phyloP scores from a whole-genome alignment of 2,888 invertebrate genomes.

The Thysanoteuthis rhombus region DNA sequence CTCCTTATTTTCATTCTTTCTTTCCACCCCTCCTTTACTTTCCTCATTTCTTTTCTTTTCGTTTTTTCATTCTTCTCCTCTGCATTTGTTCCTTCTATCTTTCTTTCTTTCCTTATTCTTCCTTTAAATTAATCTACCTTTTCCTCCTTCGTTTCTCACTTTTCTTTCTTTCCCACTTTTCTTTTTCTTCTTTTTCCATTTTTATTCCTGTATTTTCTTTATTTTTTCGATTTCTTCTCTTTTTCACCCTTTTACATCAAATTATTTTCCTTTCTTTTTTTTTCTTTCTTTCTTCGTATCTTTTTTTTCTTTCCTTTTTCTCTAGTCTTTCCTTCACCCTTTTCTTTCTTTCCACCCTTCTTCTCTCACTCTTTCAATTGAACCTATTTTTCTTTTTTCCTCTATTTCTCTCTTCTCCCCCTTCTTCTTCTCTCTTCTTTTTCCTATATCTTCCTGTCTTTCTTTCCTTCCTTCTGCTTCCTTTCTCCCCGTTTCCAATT shows the following conservation, averaged over 20 bases:
- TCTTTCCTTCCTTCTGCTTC: background rate
- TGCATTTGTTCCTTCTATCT: background rate
- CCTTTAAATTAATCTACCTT: background rate
- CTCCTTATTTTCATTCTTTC: background rate
- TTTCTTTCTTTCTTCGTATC: background rate
- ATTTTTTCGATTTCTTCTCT: background rate
- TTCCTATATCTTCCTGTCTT: background rate
- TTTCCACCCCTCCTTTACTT: background rate
- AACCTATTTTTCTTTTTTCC: background rate
- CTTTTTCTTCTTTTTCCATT: background rate
- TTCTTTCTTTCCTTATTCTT: background rate
- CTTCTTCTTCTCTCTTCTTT: background rate
- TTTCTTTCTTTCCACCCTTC: no score
- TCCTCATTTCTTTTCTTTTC: background rate
- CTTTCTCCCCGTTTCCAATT: background rate
- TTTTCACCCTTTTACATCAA: background rate
- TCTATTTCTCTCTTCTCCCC: background rate
- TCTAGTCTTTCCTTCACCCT: no score
- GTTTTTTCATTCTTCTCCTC: background rate
- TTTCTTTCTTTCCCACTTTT: background rate
- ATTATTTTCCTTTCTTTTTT: background rate
- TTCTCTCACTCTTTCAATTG: background rate
- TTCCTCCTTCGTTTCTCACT: conserved; percentile 31
- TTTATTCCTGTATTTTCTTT: background rate
- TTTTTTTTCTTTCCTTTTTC: background rate